Conservation (phyloP, 2,113 vertebrate genomes). For the Dermatemys mawii region DNA sequence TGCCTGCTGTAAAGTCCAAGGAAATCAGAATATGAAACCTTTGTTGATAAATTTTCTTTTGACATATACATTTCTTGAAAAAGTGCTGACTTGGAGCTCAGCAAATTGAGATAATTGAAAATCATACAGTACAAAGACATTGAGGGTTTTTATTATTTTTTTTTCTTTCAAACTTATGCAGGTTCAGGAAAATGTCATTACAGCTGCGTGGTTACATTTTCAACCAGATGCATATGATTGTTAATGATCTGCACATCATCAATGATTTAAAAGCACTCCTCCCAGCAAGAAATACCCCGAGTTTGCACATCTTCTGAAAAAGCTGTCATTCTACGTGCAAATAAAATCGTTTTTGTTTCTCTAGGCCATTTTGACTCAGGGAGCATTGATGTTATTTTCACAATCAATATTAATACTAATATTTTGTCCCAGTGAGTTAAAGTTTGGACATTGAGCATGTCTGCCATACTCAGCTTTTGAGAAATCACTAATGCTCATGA, state of each 20-base stretch:
- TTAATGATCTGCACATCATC: not conserved
- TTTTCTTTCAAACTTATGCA: conserved; percentile 20
- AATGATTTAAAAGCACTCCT: not conserved
- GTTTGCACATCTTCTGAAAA: not conserved
- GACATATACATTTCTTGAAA: conserved; percentile 68
- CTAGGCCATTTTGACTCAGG: not conserved
- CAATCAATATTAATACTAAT: conserved; percentile 14
- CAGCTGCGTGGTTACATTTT: not conserved
- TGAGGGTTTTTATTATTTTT: not conserved
- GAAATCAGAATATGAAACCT: conserved; percentile 79
- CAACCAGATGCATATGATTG: not conserved
- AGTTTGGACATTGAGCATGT: not conserved
- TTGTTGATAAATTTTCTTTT: conserved; percentile 70
- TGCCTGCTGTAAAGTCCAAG: conserved; percentile 69
- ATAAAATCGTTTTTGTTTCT: not conserved
- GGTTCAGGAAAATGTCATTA: conserved; percentile 50
- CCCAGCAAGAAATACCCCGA: not conserved
- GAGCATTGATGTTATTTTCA: not conserved
- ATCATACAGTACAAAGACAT: conserved; percentile 30
- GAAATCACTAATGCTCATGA: conserved; percentile 26
- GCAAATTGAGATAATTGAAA: conserved; percentile 61
- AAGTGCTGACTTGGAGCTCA: conserved; percentile 63
- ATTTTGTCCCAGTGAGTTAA: conserved; percentile 21
- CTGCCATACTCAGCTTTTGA: conserved; percentile 4
- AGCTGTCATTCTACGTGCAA: conserved; percentile 6